These are phyloP conservation scores for Actinostola sp. DNA, from an alignment of 92 coral and sea anemone species.

Conservation along the genomic window DNA sequence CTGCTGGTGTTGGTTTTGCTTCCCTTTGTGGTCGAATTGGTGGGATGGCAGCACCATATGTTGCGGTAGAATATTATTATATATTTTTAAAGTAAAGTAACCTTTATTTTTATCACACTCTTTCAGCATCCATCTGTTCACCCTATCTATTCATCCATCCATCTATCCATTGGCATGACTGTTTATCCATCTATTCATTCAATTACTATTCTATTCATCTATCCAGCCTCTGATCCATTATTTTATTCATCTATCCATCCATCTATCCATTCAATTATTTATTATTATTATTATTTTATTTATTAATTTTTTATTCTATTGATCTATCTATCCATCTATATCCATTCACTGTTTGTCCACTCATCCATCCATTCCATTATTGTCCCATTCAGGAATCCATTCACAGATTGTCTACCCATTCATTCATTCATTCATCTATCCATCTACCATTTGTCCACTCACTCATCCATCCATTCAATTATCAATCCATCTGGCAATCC, in stretches of 20 bases:
- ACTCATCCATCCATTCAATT: background rate
- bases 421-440: background rate
- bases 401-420: no score
- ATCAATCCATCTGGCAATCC: background rate
- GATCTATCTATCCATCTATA: no score
- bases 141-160: no score
- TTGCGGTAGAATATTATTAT: constrained; percentile 59
- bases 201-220: background rate
- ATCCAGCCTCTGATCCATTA: background rate
- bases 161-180: background rate
- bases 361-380: no score
- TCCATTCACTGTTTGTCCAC: no score
- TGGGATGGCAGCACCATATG: constrained; percentile 91
- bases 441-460: background rate
- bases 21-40: constrained; percentile 90
- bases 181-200: background rate
- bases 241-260: background rate
- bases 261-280: background rate
- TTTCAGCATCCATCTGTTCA: no score
- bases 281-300: no score
- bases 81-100: background rate
- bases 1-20: constrained; percentile 91
- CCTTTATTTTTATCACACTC: no score
- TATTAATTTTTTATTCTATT: no score
- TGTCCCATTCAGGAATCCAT: no score